These are phyloP conservation scores for Torymus tubicola DNA, from an alignment of 2,888 invertebrate species.

Conservation along the genomic window DNA sequence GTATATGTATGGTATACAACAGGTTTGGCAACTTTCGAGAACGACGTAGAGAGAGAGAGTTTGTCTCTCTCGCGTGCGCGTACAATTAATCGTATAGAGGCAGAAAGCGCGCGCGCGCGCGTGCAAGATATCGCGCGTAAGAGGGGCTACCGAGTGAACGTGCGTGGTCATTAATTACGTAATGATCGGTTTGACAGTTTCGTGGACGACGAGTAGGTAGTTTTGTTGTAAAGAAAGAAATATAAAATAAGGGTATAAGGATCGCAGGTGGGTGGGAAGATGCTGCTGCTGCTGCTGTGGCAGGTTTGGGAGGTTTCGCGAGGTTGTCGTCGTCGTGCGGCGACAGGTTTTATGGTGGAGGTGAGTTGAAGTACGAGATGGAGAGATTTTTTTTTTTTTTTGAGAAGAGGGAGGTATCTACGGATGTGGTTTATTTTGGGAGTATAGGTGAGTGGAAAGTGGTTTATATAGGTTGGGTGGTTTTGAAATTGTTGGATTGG, in stretches of 20 bases:
- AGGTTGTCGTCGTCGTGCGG: too few species aligned
- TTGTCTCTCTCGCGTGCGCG: slow-evolving; percentile 1
- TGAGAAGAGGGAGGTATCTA: too few species aligned
- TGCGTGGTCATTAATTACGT: slow-evolving; percentile 64
- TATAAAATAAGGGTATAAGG: not conserved
- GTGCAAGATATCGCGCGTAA: slow-evolving; percentile 48
- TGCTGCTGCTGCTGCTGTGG: too few species aligned
- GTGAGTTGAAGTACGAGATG: too few species aligned
- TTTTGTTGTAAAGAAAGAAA: not conserved
- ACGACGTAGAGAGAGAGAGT: slow-evolving; percentile 9
- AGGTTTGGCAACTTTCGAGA: slow-evolving; percentile 62
- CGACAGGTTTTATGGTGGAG: too few species aligned
- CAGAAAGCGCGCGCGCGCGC: not conserved
- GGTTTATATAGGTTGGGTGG: too few species aligned
- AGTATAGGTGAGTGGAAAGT: too few species aligned
- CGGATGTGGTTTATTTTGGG: too few species aligned
- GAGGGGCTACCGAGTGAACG: slow-evolving; percentile 27
- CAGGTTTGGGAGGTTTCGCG: too few species aligned
- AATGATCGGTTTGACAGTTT: slow-evolving; percentile 60
- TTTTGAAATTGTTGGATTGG: too few species aligned
- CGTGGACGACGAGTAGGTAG: not conserved
- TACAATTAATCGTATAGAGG: slow-evolving; percentile 61
- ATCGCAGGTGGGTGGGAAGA: too few species aligned
- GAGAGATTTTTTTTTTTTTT: too few species aligned
- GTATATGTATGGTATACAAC: slow-evolving; percentile 44